Conservation (phyloP, 2,797 vertebrate genomes). For the Pteropus rufus region DNA sequence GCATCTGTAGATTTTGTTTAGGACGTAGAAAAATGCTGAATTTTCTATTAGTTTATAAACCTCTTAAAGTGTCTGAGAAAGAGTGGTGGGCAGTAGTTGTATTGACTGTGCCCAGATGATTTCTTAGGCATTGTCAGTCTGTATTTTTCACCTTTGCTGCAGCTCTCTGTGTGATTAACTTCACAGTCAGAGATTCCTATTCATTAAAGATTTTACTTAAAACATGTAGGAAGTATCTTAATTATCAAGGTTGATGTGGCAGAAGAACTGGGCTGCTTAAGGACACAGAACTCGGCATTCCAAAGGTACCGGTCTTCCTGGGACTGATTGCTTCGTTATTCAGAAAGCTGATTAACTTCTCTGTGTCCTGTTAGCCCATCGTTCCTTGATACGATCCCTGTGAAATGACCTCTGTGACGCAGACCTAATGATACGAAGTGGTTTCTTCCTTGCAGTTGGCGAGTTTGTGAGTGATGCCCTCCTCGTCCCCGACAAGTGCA, state of each 20-base stretch:
- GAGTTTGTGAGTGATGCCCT: conserved; percentile 98
- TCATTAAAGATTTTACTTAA: neutral
- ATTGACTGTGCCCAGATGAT: neutral
- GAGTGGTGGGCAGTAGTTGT: neutral
- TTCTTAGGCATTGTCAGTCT: neutral
- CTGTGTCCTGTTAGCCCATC: neutral
- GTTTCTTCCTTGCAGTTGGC: conserved; percentile 87
- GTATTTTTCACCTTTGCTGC: neutral
- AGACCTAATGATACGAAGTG: neutral
- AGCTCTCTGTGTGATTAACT: neutral
- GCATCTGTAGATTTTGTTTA: neutral
- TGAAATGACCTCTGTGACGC: neutral
- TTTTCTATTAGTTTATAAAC: neutral
- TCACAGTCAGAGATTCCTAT: neutral
- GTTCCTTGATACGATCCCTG: neutral
- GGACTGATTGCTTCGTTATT: neutral
- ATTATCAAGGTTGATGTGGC: neutral
- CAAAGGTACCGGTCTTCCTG: neutral
- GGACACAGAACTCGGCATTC: neutral
- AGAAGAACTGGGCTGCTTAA: neutral
- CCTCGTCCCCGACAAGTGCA: conserved; percentile 97
- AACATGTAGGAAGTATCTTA: neutral
- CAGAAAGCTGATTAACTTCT: neutral
- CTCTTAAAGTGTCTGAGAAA: neutral
- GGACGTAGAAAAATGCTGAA: neutral